Base-by-base conservation (phyloP, 2,888 invertebrate genomes). In the Polydrusus tereticollis region DNA sequence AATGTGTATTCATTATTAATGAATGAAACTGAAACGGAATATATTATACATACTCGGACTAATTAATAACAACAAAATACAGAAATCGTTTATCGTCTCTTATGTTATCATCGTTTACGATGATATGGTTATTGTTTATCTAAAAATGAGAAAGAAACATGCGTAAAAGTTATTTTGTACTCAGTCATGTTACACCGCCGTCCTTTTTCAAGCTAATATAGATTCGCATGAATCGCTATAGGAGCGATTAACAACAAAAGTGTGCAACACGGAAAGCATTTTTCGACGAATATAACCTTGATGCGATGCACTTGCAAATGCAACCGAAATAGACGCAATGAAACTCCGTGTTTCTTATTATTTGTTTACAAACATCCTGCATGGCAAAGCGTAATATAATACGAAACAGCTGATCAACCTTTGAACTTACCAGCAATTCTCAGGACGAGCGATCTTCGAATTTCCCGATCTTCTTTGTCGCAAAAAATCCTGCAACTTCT, bases 401-500 rank as follows among this genome's bases (percentile, higher is more conserved):
- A 57, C 65, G n/a, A 68, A 65, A 71, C 70, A 65, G 65, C 70
- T 65, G 65, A 71, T 65, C 18, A 64, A 68, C 64, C 59, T 72
- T 72, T 68, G 72, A 10, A 74, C 85, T 85, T 78, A 85, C 85
- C 85, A 86, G 77, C 85, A 85, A 77, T 85, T 85, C 52, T 86
- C 85, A 68, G 84, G 82, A 68, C 83, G 80, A 75, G 82, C 80
- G 63, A 79, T 77, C 76, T 84, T 83, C 62, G 84, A 83, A 76
- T 82, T 81, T 26, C 85, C 85, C 70, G 85, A 85, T 66, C 85
- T 83, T 72, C 85, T 80, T 76, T 86, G 85, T 73, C 83, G 78
- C 60, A 86, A 80, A 77, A 86, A 86, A 74, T 93, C 96, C 90
- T 96, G 96, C 80, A 98, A 88, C 83, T 96, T 95, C 87, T 96